Percentiles rank a stretch among this genome's conserved stretches.
Conservation (phyloP, 23 tunicate genomes). For the Trididemnum miniatum region DNA sequence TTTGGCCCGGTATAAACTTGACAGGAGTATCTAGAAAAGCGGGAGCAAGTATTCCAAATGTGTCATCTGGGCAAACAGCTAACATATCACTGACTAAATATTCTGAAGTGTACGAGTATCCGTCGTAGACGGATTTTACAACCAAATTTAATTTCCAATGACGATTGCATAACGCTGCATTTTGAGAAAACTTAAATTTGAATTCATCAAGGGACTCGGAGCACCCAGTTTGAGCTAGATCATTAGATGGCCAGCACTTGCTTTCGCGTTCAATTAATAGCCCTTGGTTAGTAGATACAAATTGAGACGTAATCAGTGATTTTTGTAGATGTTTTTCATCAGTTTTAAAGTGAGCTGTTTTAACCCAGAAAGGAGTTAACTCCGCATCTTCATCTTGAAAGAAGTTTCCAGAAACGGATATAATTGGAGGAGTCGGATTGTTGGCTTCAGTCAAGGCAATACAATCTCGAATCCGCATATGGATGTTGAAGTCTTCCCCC, state of each 20-base stretch:
- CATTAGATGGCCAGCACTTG: conserved; percentile 20
- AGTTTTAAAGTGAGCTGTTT: background rate
- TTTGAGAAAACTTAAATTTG: background rate
- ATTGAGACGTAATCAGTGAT: background rate
- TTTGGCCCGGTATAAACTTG: background rate
- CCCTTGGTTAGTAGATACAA: background rate
- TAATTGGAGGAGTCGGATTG: background rate
- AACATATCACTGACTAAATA: background rate
- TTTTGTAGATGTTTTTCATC: background rate
- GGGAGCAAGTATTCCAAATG: background rate
- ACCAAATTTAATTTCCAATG: conserved; percentile 6
- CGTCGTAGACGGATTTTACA: background rate
- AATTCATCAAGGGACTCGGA: background rate
- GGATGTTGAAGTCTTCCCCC: background rate
- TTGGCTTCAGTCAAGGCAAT: background rate
- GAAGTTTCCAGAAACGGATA: background rate
- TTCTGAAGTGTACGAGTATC: background rate
- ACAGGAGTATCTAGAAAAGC: background rate
- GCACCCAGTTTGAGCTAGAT: background rate
- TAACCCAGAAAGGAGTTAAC: background rate
- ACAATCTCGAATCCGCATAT: background rate
- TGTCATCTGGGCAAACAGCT: background rate
- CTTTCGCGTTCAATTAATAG: background rate
- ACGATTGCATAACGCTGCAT: conserved; percentile 17
- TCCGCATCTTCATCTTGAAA: background rate